These are phyloP conservation scores for Rutpela maculata DNA, from an alignment of 2,888 invertebrate genomes.

Conservation along the genomic window DNA sequence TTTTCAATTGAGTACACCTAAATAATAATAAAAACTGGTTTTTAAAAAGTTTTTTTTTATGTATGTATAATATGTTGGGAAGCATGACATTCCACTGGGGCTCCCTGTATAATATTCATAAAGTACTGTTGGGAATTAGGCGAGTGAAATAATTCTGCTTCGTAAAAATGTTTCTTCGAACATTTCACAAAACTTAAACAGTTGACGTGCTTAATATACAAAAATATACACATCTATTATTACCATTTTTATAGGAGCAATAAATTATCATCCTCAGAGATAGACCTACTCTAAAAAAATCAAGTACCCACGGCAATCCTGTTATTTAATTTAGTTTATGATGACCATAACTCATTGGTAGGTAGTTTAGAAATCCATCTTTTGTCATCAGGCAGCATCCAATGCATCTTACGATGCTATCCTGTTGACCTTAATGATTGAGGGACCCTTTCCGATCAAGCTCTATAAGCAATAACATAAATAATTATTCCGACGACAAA, in stretches of 20 bases:
- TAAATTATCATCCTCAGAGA: conserved; percentile 17
- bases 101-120: too few relatives aligned
- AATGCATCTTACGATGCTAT: conserved; percentile 18
- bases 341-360: conserved; percentile 21
- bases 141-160: too few relatives aligned
- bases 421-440: conserved; percentile 35
- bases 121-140: too few relatives aligned
- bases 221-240: conserved; percentile 18
- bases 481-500: conserved; percentile 33
- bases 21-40: too few relatives aligned
- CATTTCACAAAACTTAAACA: background rate
- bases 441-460: conserved; percentile 31
- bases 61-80: too few relatives aligned
- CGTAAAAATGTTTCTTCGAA: background rate
- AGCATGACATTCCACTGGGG: too few relatives aligned
- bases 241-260: conserved; percentile 17
- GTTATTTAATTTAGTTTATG: conserved; percentile 29
- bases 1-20: too few relatives aligned
- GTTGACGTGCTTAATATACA: background rate
- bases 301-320: conserved; percentile 4
- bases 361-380: conserved; percentile 25
- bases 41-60: too few relatives aligned
- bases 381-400: conserved; percentile 11
- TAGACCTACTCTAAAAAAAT: conserved; percentile 7
- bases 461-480: conserved; percentile 34